Percentiles rank a stretch among this genome's conserved stretches.
phyloP scores from a whole-genome alignment of 2,888 invertebrate genomes.

The Scaptodrosophila latifasciaeformis region DNA sequence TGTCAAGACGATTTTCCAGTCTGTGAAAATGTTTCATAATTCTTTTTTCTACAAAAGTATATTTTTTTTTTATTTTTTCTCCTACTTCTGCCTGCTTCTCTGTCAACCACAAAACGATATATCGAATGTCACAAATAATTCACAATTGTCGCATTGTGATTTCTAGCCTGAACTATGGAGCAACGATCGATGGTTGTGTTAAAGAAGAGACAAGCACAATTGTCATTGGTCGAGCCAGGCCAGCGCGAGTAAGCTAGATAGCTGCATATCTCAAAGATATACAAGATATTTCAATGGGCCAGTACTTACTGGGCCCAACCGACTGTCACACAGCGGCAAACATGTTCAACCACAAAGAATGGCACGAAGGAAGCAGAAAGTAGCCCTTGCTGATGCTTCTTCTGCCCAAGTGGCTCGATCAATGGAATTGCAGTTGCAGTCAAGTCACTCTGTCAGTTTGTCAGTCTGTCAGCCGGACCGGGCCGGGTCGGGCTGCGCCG shows the following conservation, averaged over 20 bases:
- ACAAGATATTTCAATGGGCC: conserved; percentile 21
- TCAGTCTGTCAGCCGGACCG: conserved; percentile 5
- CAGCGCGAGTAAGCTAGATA: conserved; percentile 30
- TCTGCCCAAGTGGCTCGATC: conserved; percentile 48
- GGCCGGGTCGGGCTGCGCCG: conserved; percentile 14
- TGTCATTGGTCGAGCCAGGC: conserved; percentile 41
- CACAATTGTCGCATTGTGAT: conserved; percentile 43
- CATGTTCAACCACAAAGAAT: conserved; percentile 65
- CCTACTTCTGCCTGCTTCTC: no score
- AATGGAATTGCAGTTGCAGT: conserved; percentile 43
- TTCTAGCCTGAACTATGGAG: conserved; percentile 44
- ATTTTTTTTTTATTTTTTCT: conserved; percentile 12
- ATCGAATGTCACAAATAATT: conserved; percentile 58
- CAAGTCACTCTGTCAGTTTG: conserved; percentile 11
- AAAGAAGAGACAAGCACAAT: conserved; percentile 24
- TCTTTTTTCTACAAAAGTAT: no score
- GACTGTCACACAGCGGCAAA: conserved; percentile 31
- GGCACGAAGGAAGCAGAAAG: conserved; percentile 59
- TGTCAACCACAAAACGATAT: conserved; percentile 54
- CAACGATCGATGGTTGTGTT: conserved; percentile 49
- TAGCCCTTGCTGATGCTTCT: conserved; percentile 23
- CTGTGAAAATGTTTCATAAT: conserved; percentile 47
- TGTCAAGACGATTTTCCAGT: conserved; percentile 2
- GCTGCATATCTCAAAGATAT: conserved; percentile 23
- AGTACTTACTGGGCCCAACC: conserved; percentile 4